A percentile compares a stretch with the other conserved stretches of the same genome.
Conservation (phyloP, 30 jellyfish, hydroid and myxozoan species). For the Rhopilema esculentum region DNA sequence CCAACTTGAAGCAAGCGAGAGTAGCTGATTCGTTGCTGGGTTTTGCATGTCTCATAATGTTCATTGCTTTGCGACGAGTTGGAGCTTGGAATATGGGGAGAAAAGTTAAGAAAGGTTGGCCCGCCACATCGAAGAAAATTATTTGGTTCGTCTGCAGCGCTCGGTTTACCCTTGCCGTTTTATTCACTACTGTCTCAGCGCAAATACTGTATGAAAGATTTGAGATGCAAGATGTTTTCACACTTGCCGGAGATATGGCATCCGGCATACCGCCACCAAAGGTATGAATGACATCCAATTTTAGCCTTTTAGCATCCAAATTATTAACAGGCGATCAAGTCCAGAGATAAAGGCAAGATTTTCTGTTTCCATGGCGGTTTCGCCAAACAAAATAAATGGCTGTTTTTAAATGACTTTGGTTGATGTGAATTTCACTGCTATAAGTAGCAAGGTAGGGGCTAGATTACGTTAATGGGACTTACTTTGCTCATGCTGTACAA, state of each 20-base stretch:
- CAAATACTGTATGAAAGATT: conserved; percentile 60
- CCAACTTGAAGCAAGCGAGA: conserved; percentile 57
- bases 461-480: no score
- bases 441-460: no score
- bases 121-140: conserved; percentile 26
- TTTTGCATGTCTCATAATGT: conserved; percentile 55
- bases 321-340: no score
- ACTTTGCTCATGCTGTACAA: no score
- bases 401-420: no score
- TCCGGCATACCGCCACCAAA: conserved; percentile 74
- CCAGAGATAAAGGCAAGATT: neutral
- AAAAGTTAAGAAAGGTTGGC: conserved; percentile 1
- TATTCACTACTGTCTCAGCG: conserved; percentile 61
- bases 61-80: conserved; percentile 46
- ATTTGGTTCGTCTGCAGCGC: conserved; percentile 77
- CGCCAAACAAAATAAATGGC: no score
- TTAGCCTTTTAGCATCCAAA: no score
- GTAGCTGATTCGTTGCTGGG: conserved; percentile 67
- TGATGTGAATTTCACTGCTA: no score
- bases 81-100: conserved; percentile 60
- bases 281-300: conserved; percentile 44
- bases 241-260: conserved; percentile 73
- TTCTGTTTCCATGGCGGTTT: neutral
- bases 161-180: conserved; percentile 57
- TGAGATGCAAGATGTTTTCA: conserved; percentile 38